phyloP scores from a whole-genome alignment of 2,888 invertebrate genomes.

The Anticlea derivata region DNA sequence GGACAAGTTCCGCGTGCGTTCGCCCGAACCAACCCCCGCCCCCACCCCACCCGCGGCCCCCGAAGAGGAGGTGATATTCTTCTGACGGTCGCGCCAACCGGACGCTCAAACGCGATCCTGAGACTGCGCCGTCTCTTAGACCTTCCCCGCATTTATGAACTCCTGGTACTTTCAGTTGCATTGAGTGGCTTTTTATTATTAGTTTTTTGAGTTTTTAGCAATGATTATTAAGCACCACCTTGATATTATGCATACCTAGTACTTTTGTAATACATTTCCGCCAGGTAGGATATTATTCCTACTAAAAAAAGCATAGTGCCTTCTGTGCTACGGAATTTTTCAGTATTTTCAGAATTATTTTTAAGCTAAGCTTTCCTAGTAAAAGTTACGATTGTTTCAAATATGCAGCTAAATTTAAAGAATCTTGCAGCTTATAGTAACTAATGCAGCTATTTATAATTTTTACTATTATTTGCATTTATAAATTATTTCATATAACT shows the following conservation, averaged over 20 bases:
- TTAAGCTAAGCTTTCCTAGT: no score
- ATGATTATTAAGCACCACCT: background rate
- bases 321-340: no score
- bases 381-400: background rate
- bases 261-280: no score
- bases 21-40: slow-evolving; percentile 62
- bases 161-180: slow-evolving; percentile 35
- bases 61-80: slow-evolving; percentile 87
- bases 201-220: slow-evolving; percentile 14
- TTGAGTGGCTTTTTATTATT: background rate
- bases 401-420: background rate
- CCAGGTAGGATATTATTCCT: no score
- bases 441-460: background rate
- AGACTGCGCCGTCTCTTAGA: slow-evolving; percentile 73
- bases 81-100: slow-evolving; percentile 80
- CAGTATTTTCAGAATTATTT: no score
- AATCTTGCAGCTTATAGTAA: no score
- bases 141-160: slow-evolving; percentile 44
- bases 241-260: background rate
- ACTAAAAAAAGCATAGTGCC: no score
- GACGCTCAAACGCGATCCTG: slow-evolving; percentile 61
- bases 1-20: slow-evolving; percentile 86
- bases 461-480: background rate
- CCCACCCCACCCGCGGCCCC: slow-evolving; percentile 47
- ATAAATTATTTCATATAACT: background rate